Base-by-base conservation (phyloP, 2,888 invertebrate genomes). In the Meliscaeva auricollis region DNA sequence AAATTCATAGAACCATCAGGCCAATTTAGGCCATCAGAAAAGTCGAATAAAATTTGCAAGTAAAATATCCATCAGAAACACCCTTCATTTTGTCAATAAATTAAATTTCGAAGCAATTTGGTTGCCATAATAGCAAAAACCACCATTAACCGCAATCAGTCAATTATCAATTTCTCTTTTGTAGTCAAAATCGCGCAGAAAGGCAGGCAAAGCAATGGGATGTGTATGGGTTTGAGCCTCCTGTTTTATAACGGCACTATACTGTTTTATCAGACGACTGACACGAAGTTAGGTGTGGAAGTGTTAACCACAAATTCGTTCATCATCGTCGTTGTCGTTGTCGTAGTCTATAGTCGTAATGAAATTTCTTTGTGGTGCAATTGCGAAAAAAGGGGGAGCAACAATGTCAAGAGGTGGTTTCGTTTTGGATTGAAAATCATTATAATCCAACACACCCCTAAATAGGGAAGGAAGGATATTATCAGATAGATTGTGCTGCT, bases 81-180 rank as follows among this genome's bases (percentile, higher is more conserved):
- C 80, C 80, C 80, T 75, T 84, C 80, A 60, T 64, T 72, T 60
- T 70, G 80, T 66, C 66, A 70, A 84, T 84, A 84, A 84, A 84
- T 84, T 84, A 66, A 84, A 84, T 84, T 84, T 84, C 80, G 75
- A 75, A 70, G 75, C 84, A 84, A 84, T 84, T 84, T 84, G 70
- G 75, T 75, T 70, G 66, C 70, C 80, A 84, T 80, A 84, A 84
- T 80, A 58, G 84, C 84, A 84, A 84, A 80, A 84, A 80, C 83
- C 83, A 66, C 79, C 83, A 84, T 84, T 84, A 84, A 84, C 84
- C 84, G 56, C 84, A 84, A 80, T 84, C 84, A 84, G 84, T 80
- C 84, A 84, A 84, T 84, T 84, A 84, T 84, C 84, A 80, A 80
- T 75, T 80, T 80, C 80, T 56, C 80, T 84, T n/a, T 80, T 84